These are phyloP conservation scores for Eupithecia exiguata DNA, from an alignment of 2,888 invertebrate genomes.

Conservation along the genomic window DNA sequence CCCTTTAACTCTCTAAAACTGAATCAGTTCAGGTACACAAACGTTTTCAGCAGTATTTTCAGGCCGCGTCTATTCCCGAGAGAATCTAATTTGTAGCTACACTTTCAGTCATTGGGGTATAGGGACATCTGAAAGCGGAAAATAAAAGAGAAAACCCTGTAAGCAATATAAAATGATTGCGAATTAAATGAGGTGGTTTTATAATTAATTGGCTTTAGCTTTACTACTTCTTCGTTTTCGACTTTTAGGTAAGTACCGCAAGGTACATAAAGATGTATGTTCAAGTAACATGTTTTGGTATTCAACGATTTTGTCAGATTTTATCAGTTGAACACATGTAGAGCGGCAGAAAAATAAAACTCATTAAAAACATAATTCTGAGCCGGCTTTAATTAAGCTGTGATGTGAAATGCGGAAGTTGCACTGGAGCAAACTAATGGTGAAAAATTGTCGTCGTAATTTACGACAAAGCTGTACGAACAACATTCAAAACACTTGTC, in stretches of 20 bases:
- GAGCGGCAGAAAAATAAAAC: slow-evolving; percentile 36
- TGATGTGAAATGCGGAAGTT: slow-evolving; percentile 65
- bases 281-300: not conserved
- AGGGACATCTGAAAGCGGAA: slow-evolving; percentile 35
- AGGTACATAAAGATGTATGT: not conserved
- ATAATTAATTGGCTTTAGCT: not conserved
- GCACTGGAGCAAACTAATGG: slow-evolving; percentile 59
- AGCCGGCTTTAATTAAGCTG: slow-evolving; percentile 65
- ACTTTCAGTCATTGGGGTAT: slow-evolving; percentile 70
- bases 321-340: slow-evolving; percentile 14
- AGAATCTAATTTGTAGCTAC: slow-evolving; percentile 74
- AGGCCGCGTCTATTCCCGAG: slow-evolving; percentile 63
- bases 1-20: not conserved
- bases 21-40: slow-evolving; percentile 18
- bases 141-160: not conserved
- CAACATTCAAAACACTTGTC: not conserved
- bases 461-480: not conserved
- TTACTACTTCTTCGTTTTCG: not conserved
- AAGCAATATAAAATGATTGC: slow-evolving; percentile 1
- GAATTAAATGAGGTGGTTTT: not conserved
- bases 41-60: slow-evolving; percentile 60
- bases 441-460: not conserved
- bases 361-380: slow-evolving; percentile 61
- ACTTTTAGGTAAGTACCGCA: not conserved
- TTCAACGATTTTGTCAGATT: not conserved